A percentile compares a stretch with the other conserved stretches of the same genome.
phyloP scores from a whole-genome alignment of 2,797 vertebrate species.

The Poecilia gillii region DNA sequence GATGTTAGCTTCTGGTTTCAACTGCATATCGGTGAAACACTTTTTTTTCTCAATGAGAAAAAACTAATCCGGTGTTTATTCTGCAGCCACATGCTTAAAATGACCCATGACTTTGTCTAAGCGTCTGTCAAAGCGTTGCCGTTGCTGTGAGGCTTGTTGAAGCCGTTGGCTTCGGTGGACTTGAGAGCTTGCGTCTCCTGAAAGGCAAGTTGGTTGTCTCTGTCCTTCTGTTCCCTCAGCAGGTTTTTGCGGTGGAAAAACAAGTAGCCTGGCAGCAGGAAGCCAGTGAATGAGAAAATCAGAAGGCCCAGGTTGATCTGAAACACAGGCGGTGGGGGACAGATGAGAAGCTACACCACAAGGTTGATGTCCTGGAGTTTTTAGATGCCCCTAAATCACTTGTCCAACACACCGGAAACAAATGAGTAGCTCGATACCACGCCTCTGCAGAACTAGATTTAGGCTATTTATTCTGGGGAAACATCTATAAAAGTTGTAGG shows the following conservation, averaged over 20 bases:
- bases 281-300: conserved; percentile 84
- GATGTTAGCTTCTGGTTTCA: not conserved
- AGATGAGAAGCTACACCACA: not conserved
- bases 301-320: conserved; percentile 89
- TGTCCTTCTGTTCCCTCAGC: conserved; percentile 54
- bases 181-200: conserved; percentile 72
- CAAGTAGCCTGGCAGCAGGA: conserved; percentile 89
- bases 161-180: conserved; percentile 54
- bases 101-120: conserved; percentile 40
- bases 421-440: too few species aligned
- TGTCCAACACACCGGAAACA: not conserved
- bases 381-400: not conserved
- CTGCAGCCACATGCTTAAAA: conserved; percentile 38
- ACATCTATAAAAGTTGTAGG: not conserved
- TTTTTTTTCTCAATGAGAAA: not conserved
- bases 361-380: not conserved
- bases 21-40: not conserved
- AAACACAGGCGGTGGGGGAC: not conserved
- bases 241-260: conserved; percentile 81
- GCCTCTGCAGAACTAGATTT: not conserved
- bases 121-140: conserved; percentile 61
- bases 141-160: conserved; percentile 72
- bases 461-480: not conserved
- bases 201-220: conserved; percentile 35
- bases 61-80: conserved; percentile 28